Conservation (phyloP, 2,888 invertebrate species). For the Carterocephalus palaemon region DNA sequence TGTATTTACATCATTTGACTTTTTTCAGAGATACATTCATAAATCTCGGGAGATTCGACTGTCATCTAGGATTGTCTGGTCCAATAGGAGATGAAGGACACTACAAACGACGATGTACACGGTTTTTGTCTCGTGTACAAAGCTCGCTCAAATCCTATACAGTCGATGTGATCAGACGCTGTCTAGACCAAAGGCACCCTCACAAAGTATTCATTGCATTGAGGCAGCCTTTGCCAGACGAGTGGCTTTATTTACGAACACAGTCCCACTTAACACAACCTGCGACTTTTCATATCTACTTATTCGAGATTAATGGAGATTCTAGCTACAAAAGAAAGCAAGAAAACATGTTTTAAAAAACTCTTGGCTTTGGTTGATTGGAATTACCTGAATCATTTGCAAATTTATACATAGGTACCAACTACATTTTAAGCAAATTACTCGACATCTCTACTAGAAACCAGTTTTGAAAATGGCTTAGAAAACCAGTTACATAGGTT, state of each 20-base stretch:
- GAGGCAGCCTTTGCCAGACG: constrained; percentile 23
- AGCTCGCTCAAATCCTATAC: constrained; percentile 23
- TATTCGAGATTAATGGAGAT: constrained; percentile 20
- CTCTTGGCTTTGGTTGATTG: neutral
- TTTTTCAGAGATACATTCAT: too few species aligned
- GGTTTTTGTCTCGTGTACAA: constrained; percentile 12
- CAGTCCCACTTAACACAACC: constrained; percentile 12
- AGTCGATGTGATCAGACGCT: constrained; percentile 21
- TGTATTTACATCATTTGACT: constrained; percentile 8
- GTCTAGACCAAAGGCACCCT: constrained; percentile 25
- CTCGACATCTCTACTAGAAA: constrained; percentile 6
- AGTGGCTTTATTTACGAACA: constrained; percentile 24
- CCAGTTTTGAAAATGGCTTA: constrained; percentile 11
- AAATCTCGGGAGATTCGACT: constrained; percentile 14
- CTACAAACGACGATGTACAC: constrained; percentile 8
- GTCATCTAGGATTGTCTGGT: neutral
- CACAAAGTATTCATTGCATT: constrained; percentile 25
- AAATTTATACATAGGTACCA: too few species aligned
- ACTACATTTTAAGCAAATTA: too few species aligned
- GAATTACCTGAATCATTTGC: neutral
- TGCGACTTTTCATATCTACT: constrained; percentile 18
- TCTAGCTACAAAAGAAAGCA: constrained; percentile 5
- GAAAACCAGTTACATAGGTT: constrained; percentile 13
- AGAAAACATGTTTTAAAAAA: constrained; percentile 4
- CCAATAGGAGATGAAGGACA: constrained; percentile 11